These are phyloP conservation scores for Sphinx pinastri DNA, from an alignment of 2,888 invertebrate genomes.

Conservation along the genomic window DNA sequence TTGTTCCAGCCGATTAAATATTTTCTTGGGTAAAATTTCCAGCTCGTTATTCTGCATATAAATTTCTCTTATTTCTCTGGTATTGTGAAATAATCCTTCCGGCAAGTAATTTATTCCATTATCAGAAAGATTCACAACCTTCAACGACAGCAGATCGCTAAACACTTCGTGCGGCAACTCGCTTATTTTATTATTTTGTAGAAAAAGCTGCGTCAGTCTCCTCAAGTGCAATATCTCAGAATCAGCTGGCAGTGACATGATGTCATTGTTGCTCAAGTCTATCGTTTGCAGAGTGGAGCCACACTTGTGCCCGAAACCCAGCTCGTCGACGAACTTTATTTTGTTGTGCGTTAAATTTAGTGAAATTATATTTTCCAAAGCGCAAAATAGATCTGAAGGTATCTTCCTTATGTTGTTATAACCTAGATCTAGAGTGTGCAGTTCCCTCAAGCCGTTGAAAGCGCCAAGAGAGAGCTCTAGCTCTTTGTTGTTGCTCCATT, in stretches of 20 bases:
- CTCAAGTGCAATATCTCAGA: constrained; percentile 90
- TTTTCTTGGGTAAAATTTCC: constrained; percentile 91
- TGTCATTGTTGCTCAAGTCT: constrained; percentile 92
- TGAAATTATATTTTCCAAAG: constrained; percentile 90
- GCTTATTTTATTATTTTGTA: constrained; percentile 93
- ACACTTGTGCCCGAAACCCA: constrained; percentile 87
- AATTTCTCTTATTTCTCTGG: constrained; percentile 91
- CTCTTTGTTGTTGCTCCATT: constrained; percentile 89
- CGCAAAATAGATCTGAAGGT: constrained; percentile 91
- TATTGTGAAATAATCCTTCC: constrained; percentile 91
- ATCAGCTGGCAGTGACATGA: constrained; percentile 88
- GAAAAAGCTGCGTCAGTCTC: constrained; percentile 90
- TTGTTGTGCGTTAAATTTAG: constrained; percentile 94
- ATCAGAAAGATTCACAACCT: constrained; percentile 92
- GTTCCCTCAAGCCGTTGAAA: constrained; percentile 90
- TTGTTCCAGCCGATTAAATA: constrained; percentile 93
- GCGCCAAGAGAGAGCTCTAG: constrained; percentile 89
- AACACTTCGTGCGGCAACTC: constrained; percentile 91
- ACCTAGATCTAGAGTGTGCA: constrained; percentile 90
- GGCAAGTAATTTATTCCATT: constrained; percentile 93
- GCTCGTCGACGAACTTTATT: constrained; percentile 89
- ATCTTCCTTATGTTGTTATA: constrained; percentile 92
- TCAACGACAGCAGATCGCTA: constrained; percentile 90
- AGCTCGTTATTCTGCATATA: constrained; percentile 94
- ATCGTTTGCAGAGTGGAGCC: constrained; percentile 90